Percentiles rank a stretch among this genome's conserved stretches.
These are phyloP conservation scores for Pyrochroa serraticornis DNA, from an alignment of 2,888 invertebrate genomes.

Conservation along the genomic window DNA sequence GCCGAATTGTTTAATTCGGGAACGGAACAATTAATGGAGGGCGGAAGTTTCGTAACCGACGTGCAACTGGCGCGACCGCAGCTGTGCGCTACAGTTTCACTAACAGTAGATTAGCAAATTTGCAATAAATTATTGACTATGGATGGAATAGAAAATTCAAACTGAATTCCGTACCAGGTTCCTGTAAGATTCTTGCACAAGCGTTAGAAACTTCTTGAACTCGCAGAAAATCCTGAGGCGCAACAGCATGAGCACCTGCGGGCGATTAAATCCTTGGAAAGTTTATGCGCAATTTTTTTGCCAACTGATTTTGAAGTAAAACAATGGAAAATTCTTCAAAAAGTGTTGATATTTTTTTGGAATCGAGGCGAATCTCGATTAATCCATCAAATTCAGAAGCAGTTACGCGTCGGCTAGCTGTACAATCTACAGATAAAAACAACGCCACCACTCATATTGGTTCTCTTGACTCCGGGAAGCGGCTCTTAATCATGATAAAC, in stretches of 20 bases:
- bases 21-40: not conserved
- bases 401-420: not conserved
- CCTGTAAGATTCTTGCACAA: no score
- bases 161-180: not conserved
- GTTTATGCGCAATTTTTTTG: no score
- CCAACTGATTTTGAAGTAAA: no score
- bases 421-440: not conserved
- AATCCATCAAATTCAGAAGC: not conserved
- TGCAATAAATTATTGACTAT: slow-evolving; percentile 8
- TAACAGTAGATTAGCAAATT: slow-evolving; percentile 1
- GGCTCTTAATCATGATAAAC: slow-evolving; percentile 1
- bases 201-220: no score
- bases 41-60: not conserved
- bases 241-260: no score
- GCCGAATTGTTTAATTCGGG: not conserved
- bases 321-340: no score
- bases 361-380: not conserved
- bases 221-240: no score
- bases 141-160: slow-evolving; percentile 3
- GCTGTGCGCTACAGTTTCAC: not conserved
- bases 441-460: not conserved
- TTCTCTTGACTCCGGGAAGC: not conserved
- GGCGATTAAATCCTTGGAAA: not conserved
- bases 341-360: no score
- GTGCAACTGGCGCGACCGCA: not conserved